phyloP scores from a whole-genome alignment of 2,113 vertebrate genomes.

The Cololabis saira region DNA sequence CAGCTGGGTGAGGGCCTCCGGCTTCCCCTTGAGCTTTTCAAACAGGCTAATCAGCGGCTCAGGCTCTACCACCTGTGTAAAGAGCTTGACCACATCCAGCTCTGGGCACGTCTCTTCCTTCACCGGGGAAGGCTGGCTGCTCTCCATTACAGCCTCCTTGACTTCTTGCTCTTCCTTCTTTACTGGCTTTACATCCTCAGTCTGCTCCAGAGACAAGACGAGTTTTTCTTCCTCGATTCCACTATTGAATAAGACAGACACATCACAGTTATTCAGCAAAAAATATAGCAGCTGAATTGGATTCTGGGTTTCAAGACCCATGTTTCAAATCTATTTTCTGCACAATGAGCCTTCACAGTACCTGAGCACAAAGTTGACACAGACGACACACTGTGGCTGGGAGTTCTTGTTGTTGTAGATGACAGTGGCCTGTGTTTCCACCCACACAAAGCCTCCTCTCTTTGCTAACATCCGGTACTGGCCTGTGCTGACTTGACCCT shows the following conservation, averaged over 20 bases:
- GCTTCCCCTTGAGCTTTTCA: constrained; percentile 90
- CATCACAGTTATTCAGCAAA: too few relatives aligned
- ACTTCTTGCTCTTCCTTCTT: constrained; percentile 75
- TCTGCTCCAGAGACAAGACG: constrained; percentile 96
- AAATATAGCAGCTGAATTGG: too few relatives aligned
- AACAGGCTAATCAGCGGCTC: constrained; percentile 84
- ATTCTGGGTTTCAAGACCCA: too few relatives aligned
- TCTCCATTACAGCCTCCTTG: constrained; percentile 54
- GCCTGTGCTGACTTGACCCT: constrained; percentile 96
- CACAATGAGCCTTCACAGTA: constrained; percentile 59
- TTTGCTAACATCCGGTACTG: constrained; percentile 98
- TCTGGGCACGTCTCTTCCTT: constrained; percentile 66
- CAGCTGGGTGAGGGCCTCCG: constrained; percentile 91
- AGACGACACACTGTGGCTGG: constrained; percentile 97
- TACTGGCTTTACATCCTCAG: constrained; percentile 80
- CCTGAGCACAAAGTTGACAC: constrained; percentile 98
- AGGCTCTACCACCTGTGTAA: constrained; percentile 79
- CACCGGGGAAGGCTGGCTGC: constrained; percentile 45
- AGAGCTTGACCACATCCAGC: constrained; percentile 85
- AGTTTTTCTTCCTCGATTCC: constrained; percentile 92
- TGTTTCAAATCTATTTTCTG: too few relatives aligned
- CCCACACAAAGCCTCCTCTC: constrained; percentile 96
- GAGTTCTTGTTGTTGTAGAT: constrained; percentile 99
- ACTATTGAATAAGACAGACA: constrained; percentile 75
- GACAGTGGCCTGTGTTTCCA: constrained; percentile 98